Conservation (phyloP, 2,113 vertebrate species). For the Gobius niger region DNA sequence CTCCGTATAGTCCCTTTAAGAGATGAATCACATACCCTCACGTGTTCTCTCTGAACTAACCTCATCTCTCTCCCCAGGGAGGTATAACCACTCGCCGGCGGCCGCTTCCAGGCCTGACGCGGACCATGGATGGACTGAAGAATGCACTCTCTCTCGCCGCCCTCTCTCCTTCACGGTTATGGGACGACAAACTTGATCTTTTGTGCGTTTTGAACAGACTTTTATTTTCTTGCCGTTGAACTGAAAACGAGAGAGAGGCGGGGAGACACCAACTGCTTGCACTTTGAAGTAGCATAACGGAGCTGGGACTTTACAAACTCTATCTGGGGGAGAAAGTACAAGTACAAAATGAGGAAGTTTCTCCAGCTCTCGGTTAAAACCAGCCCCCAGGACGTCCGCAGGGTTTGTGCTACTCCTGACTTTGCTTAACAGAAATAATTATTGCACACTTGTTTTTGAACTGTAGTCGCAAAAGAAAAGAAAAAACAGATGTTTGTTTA, state of each 20-base stretch:
- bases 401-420: slow-evolving; percentile 55
- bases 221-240: slow-evolving; percentile 30
- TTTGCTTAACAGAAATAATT: slow-evolving; percentile 46
- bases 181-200: slow-evolving; percentile 25
- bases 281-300: slow-evolving; percentile 76
- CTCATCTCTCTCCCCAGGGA: slow-evolving; percentile 60
- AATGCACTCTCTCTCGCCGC: slow-evolving; percentile 68
- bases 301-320: slow-evolving; percentile 27
- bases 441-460: slow-evolving; percentile 66
- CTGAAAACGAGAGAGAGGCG: slow-evolving; percentile 54
- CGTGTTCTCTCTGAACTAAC: neutral
- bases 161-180: slow-evolving; percentile 44
- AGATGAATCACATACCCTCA: no score
- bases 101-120: slow-evolving; percentile 6
- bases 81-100: slow-evolving; percentile 65
- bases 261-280: slow-evolving; percentile 72
- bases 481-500: slow-evolving; percentile 39
- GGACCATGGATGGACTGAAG: slow-evolving; percentile 46
- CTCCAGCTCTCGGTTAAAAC: slow-evolving; percentile 7
- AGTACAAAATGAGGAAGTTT: neutral
- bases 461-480: slow-evolving; percentile 48
- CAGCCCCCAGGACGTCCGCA: slow-evolving; percentile 27
- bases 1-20: no score
- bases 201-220: slow-evolving; percentile 27
- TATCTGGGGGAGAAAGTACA: neutral